Evolutionary conservation across 1,140 invertebrate species (phyloP).

Genomic region (Bombyx mandarina): DNA sequence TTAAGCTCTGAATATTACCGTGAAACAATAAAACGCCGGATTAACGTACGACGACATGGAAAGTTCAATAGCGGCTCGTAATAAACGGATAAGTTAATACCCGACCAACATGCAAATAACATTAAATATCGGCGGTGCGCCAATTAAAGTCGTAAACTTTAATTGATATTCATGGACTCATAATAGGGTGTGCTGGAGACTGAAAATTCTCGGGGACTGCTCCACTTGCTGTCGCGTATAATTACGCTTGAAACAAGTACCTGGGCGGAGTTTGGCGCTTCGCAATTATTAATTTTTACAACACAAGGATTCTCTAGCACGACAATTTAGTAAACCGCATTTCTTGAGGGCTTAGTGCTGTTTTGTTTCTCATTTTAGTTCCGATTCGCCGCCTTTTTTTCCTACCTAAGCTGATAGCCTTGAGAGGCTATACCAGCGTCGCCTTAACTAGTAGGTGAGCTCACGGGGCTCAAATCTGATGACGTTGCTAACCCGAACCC

Average conservation of each 20-base stretch:
- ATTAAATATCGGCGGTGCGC: conserved; percentile 43
- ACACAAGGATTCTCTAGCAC: no score
- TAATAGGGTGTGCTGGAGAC: conserved; percentile 27
- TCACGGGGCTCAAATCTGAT: no score
- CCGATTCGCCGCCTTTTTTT: no score
- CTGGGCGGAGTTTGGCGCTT: background rate
- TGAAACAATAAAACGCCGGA: conserved; percentile 12
- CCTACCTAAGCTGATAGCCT: no score
- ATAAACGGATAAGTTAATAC: conserved; percentile 42
- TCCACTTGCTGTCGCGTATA: conserved; percentile 15
- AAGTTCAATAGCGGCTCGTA: conserved; percentile 42
- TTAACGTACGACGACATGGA: conserved; percentile 24
- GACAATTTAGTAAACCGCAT: no score
- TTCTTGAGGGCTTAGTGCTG: no score
- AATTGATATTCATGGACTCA: conserved; percentile 38
- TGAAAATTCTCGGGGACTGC: conserved; percentile 13
- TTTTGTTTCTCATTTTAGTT: no score
- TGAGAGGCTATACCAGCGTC: no score
- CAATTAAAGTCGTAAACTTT: conserved; percentile 54
- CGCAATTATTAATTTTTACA: no score
- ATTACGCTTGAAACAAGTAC: conserved; percentile 16
- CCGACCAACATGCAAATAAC: conserved; percentile 45
- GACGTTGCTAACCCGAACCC: no score
- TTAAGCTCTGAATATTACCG: conserved; percentile 5
- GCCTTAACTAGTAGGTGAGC: no score